Evolutionary conservation across 30 jellyfish, hydroid and myxozoan species (phyloP), one percentile per base, ranked within the genome.

Genomic region (Aurelia aurita): DNA sequence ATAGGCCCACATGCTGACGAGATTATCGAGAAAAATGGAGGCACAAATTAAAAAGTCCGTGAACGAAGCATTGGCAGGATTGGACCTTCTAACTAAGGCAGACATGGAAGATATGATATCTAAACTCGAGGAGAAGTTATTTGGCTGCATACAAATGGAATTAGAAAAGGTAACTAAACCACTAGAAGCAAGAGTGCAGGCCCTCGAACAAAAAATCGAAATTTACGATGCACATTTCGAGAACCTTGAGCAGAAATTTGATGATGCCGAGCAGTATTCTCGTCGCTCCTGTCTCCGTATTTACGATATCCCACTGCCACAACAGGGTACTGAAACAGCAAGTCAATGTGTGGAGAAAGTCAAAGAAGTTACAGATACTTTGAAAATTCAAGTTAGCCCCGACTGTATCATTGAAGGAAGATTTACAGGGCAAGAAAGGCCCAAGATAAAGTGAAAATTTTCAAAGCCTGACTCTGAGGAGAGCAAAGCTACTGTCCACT

Each of bases 231-330:
- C 61, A 10, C 18, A 49, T 26, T 23, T 13, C 21, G 29, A 60
- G 73, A 9, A 60, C 27, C 31, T 60, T 60, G 73, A 60, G 73
- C 13, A 60, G 31, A 60, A 60, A 22, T 26, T 23, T 10, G 61
- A 49, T 49, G 15, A 49, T 49, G 18, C 61, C 12, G 61, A 60
- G 10, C 73, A 23, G 73, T 60, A 13, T 23, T 60, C 31, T 60
- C 29, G 27, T 22, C 23, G 31, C 31, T 9, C 23, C 73, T 60
- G 23, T 26, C 73, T 13, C 73, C 23, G 31, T 60, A 60, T 23
- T 22, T 18, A 60, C 21, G 73, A 60, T 60, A 60, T 60, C 27
- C 73, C 73, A 18, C 27, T 23, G 73, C 29, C 31, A 60, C 27
- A 60, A 26, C 23, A 60, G 23, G 31, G 29, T 10, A 10, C 61